Base-by-base conservation (phyloP, 1,140 invertebrate genomes). In the Dendrolimus kikuchii region DNA sequence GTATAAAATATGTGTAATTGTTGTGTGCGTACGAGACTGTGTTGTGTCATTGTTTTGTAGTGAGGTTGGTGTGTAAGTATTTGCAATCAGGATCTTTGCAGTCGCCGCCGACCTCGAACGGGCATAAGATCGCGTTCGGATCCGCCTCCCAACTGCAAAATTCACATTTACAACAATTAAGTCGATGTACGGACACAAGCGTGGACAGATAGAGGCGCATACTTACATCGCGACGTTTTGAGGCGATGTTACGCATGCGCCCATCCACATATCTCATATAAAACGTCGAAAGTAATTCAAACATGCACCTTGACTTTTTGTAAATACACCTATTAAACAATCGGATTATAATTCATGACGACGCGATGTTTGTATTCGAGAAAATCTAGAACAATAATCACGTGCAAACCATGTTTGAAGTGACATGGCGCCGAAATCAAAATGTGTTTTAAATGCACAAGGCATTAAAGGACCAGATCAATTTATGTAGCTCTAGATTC, bases 71-170 rank as follows among this genome's bases (percentile, higher is more conserved):
- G 61, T 88, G 87, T 46, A 86, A 62, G 68, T 85, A 86, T 77
- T 77, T 85, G 83, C 87, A 88, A 53, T 83, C 78, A 40, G 81
- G 53, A 57, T 88, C 87, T 63, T 81, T 84, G 81, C 87, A 88
- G 59, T 69, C 81, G 51, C 87, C 87, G 59, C 73, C 75, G 39
- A 88, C 78, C 62, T 87, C 86, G 71, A 81, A 88, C 6, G 83
- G 87, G 52, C 87, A 88, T 51, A 88, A 78, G 50, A 88, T 80
- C 38, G 71, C 81, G 60, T 87, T 82, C 43, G 83, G 78, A 55
- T 88, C 86, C 43, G 71, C 77, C 44, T 72, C 51, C 83, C 83
- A 86, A 58, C 85, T 88, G 81, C 74, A 88, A 88, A 59, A 63
- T 53, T 59, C 66, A 60, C 45, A 64, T 57, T 64, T 59, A 49